Conservation (phyloP, 53 echinoderm and acorn worm species). For the Echinometra lucunter region DNA sequence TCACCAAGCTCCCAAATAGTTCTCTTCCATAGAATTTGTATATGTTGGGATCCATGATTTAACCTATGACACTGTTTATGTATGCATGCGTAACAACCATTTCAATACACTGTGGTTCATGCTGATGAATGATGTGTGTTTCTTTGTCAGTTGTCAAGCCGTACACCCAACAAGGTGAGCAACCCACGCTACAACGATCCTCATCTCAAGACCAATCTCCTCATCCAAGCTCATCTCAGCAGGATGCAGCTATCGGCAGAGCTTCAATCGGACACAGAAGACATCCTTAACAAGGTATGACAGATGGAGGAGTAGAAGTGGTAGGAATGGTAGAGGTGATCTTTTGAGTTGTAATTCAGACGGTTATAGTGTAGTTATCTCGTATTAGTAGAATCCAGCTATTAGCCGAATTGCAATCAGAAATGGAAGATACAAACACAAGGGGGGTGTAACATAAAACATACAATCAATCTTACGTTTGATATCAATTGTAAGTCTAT, state of each 20-base stretch:
- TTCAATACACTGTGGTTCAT: no score
- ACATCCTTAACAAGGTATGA: conserved; percentile 87
- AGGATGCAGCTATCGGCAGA: conserved; percentile 99
- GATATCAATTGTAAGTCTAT: no score
- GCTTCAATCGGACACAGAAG: conserved; percentile 97
- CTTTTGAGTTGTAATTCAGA: neutral
- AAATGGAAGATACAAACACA: conserved; percentile 94
- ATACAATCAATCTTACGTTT: no score
- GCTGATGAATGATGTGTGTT: no score
- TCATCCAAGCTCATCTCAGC: conserved; percentile 90
- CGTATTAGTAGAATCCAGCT: conserved; percentile 90
- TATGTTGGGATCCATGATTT: no score
- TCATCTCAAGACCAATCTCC: conserved; percentile 97
- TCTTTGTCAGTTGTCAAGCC: conserved; percentile 74
- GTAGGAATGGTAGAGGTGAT: neutral
- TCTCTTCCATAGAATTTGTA: no score
- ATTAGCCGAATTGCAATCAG: conserved; percentile 91
- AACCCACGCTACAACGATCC: conserved; percentile 99
- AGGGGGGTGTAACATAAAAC: no score
- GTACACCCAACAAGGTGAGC: conserved; percentile 93
- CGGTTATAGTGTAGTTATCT: neutral
- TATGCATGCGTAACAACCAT: no score
- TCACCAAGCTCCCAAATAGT: no score
- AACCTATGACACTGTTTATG: no score
- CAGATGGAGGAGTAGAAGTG: neutral